Evolutionary conservation across 1,140 invertebrate species (phyloP), one percentile per base, ranked within the genome.

Genomic region (Leptopilina boulardi): DNA sequence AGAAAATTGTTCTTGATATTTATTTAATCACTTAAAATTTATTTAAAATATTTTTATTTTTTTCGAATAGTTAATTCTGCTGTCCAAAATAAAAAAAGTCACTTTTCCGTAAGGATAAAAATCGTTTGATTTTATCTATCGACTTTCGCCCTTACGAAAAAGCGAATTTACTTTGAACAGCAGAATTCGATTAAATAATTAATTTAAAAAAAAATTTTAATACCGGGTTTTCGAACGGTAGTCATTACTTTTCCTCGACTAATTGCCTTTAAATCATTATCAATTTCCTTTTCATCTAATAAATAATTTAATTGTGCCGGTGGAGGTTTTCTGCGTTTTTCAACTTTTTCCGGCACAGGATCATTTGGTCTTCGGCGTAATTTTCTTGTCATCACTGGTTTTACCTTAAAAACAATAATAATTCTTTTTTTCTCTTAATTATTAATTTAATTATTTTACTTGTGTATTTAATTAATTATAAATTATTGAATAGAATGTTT

Each of bases 331-430:
- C 94, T 94, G 59, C 95, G 91, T 89, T 96, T 96, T 85, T 97
- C 96, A 8, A 95, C 88, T 85, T 91, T 96, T 54, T 94, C 94
- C 76, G 97, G 97, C 13, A 97, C 92, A 0, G 98, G 98, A 88
- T 99, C 98, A 90, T 99, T 99, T 0, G 98, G 97, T 59, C 98
- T 92, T 76, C 98, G 92, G 5, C 98, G 91, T 19, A 99, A 90
- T 91, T 99, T 99, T 54, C 98, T 92, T 26, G 97, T 98, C 90
- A 94, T 93, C 34, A 93, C 93, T 15, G 94, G 94, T 82, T 95
- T 95, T 71, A 95, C 93, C 92, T 95, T n/a, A n/a, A n/a, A n/a
- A 80, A 38, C 77, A 83, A 71, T 73, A 11, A 74, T 51, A 38
- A 38, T 38, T 38, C 2, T 8, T 38, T 2, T 38, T 6, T 1